Evolutionary conservation across 2,888 invertebrate species (phyloP).

Genomic region (Argyresthia albistria): DNA sequence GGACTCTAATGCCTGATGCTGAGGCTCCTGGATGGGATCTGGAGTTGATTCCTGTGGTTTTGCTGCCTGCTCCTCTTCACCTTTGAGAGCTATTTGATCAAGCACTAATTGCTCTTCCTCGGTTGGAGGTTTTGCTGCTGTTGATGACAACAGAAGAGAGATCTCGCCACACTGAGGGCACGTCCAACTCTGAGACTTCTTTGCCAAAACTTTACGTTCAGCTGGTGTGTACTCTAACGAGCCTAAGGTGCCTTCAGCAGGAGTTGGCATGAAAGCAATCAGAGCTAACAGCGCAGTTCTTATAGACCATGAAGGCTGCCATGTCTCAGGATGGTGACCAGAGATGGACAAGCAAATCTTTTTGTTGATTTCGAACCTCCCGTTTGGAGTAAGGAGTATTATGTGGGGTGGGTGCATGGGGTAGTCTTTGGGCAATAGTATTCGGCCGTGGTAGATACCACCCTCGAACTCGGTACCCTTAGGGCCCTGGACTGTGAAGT

Average conservation of each 20-base stretch:
- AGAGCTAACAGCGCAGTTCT: constrained; percentile 92
- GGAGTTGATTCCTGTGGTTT: constrained; percentile 28
- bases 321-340: constrained; percentile 97
- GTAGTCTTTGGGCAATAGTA: constrained; percentile 92
- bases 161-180: constrained; percentile 58
- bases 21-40: constrained; percentile 34
- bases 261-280: constrained; percentile 95
- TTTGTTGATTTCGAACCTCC: constrained; percentile 92
- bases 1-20: constrained; percentile 45
- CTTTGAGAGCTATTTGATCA: constrained; percentile 65
- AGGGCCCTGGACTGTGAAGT: constrained; percentile 94
- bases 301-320: constrained; percentile 98
- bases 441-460: constrained; percentile 94
- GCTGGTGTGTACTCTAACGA: constrained; percentile 90
- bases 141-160: constrained; percentile 46
- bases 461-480: constrained; percentile 90
- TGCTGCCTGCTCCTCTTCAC: constrained; percentile 51
- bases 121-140: constrained; percentile 59
- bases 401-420: constrained; percentile 98
- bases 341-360: constrained; percentile 97
- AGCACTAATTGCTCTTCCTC: constrained; percentile 62
- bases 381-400: constrained; percentile 93
- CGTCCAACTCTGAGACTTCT: constrained; percentile 72
- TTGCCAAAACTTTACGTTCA: constrained; percentile 85
- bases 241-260: constrained; percentile 91